Base-by-base conservation (phyloP, 2,797 vertebrate genomes). In the Thalassophryne amazonica region DNA sequence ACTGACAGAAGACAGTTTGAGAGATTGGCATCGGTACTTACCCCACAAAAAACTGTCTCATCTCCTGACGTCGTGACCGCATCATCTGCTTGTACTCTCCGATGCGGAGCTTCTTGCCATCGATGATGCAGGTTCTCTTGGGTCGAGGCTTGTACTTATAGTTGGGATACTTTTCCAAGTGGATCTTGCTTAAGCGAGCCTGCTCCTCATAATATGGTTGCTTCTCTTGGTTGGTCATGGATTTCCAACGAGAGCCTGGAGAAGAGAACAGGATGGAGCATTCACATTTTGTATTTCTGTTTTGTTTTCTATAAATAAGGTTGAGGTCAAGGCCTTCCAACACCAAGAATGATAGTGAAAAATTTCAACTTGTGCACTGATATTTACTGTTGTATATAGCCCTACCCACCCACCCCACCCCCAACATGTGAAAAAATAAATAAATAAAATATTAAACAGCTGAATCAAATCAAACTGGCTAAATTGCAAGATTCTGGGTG, bases 81-180 rank as follows among this genome's bases (percentile, higher is more conserved):
- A 99, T 99, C 88, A 99, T 91, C 76, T 98, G 96, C 81, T 99
- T 99, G 87, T 99, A 99, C 76, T 99, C 97, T 31, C 97, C 95
- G 28, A 99, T 99, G 42, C 97, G 95, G 38, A 99, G 89, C 63
- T 99, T 99, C 80, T 99, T 99, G 14, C 97, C 97, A 11, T 99
- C 97, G 21, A 99, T 97, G 72, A 99, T 98, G 89, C 97, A 99
- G 70, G 97, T 99, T 60, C 97, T 94, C 73, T 99, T 99, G 71
- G 96, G 97, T 77, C 97, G 91, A 2, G 97, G 97, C 83, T 99
- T 99, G 89, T 99, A 99, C 85, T 99, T 99, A 90, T 99, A 99
- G 91, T 99, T 98, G 43, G 97, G 97, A 45, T 99, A 99, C 78
- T 98, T 98, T 88, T 99, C 97, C 89, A 98, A 72, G 74, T 99